Evolutionary conservation across 1,140 invertebrate genomes (phyloP).

Genomic region (Pissodes strobi): DNA sequence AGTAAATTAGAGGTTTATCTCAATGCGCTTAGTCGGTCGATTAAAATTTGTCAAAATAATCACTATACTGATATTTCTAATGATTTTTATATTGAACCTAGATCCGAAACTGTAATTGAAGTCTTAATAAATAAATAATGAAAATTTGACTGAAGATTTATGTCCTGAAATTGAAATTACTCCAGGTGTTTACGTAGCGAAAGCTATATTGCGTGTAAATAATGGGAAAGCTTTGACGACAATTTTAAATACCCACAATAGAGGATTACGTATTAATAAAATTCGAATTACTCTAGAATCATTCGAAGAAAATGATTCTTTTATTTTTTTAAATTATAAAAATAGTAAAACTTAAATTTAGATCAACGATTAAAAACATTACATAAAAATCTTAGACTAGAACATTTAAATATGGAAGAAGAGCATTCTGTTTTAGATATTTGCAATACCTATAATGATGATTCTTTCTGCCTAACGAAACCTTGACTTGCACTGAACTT

Average conservation of each 20-base stretch:
- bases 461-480: constrained; percentile 39
- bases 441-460: constrained; percentile 38
- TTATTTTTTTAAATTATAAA: too few relatives aligned
- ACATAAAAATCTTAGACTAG: constrained; percentile 22
- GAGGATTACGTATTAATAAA: constrained; percentile 1
- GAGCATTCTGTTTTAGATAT: constrained; percentile 12
- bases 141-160: constrained; percentile 20
- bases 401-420: constrained; percentile 42
- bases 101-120: constrained; percentile 27
- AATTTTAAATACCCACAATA: constrained; percentile 36
- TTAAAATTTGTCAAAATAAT: too few relatives aligned
- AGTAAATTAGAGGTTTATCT: too few relatives aligned
- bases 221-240: constrained; percentile 25
- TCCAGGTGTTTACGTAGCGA: constrained; percentile 32
- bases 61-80: too few relatives aligned
- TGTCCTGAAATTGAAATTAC: constrained; percentile 17
- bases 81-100: too few relatives aligned
- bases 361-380: constrained; percentile 11
- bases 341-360: too few relatives aligned
- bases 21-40: too few relatives aligned
- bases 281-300: constrained; percentile 1
- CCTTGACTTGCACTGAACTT: constrained; percentile 31
- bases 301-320: too few relatives aligned
- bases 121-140: constrained; percentile 29
- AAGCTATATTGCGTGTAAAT: constrained; percentile 15